These are phyloP conservation scores for Xiphorhynchus elegans DNA, from an alignment of 2,113 vertebrate genomes.

Conservation along the genomic window DNA sequence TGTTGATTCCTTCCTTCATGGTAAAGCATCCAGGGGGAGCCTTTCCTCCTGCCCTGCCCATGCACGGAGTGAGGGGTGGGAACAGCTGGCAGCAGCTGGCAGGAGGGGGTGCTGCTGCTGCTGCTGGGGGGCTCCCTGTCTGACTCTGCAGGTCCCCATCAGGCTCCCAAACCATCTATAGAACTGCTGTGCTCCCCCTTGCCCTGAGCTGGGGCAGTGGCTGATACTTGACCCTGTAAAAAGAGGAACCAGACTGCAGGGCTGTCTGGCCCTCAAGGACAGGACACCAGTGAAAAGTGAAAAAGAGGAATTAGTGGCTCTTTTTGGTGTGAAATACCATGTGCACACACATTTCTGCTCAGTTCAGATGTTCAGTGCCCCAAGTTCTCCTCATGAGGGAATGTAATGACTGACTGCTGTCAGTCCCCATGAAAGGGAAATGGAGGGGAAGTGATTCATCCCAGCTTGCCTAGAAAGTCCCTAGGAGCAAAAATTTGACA, in stretches of 20 bases:
- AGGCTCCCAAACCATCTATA: accelerated
- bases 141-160: not conserved
- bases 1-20: not conserved
- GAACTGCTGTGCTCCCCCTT: not conserved
- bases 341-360: accelerated
- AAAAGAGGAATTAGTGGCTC: not conserved
- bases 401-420: not conserved
- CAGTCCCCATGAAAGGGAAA: accelerated
- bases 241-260: not conserved
- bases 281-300: not conserved
- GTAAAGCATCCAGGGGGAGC: not conserved
- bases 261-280: not conserved
- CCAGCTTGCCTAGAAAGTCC: not conserved
- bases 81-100: not conserved
- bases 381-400: not conserved
- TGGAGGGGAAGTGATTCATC: not conserved
- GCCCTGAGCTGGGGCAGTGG: not conserved
- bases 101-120: not conserved
- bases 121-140: not conserved
- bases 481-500: not conserved
- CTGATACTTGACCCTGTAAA: not conserved
- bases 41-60: not conserved
- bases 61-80: accelerated
- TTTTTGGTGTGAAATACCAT: not conserved
- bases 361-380: not conserved